Evolutionary conservation across 2,888 invertebrate species (phyloP).

Genomic region (Thereva unica): DNA sequence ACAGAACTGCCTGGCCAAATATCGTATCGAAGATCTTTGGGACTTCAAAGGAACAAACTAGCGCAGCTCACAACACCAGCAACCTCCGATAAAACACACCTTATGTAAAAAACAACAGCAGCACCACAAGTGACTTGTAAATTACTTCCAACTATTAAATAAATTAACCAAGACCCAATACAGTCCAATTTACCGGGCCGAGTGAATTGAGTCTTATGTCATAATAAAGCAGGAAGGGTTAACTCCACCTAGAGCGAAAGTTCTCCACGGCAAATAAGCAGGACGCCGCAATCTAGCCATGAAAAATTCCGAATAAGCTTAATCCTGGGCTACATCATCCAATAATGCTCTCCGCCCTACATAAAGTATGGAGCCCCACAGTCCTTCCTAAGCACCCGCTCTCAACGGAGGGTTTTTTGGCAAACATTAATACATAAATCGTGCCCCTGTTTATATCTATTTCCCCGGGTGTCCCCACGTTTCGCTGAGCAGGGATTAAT

Average conservation of each 20-base stretch:
- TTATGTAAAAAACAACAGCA: constrained; percentile 6
- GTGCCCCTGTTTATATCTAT: constrained; percentile 26
- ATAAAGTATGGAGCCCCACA: constrained; percentile 5
- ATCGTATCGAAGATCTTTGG: no score
- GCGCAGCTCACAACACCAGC: no score
- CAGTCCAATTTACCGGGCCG: not conserved
- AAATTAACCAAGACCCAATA: constrained; percentile 23
- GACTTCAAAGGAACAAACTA: no score
- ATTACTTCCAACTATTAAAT: constrained; percentile 32
- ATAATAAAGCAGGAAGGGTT: no score
- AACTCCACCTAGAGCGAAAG: no score
- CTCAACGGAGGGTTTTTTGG: constrained; percentile 5
- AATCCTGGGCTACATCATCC: constrained; percentile 15
- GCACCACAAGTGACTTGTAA: constrained; percentile 27
- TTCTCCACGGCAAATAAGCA: no score
- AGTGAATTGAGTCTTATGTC: no score
- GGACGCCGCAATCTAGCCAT: no score
- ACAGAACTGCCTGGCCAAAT: no score
- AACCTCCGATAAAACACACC: no score
- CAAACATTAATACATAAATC: constrained; percentile 32
- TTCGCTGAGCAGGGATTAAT: constrained; percentile 55
- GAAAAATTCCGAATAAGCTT: constrained; percentile 22
- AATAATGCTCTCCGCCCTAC: not conserved
- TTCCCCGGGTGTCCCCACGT: constrained; percentile 49
- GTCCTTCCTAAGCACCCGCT: not conserved